Percentiles rank a stretch among this genome's conserved stretches.
These are phyloP conservation scores for Aythya fuligula DNA, from an alignment of 2,797 vertebrate genomes.

Conservation along the genomic window DNA sequence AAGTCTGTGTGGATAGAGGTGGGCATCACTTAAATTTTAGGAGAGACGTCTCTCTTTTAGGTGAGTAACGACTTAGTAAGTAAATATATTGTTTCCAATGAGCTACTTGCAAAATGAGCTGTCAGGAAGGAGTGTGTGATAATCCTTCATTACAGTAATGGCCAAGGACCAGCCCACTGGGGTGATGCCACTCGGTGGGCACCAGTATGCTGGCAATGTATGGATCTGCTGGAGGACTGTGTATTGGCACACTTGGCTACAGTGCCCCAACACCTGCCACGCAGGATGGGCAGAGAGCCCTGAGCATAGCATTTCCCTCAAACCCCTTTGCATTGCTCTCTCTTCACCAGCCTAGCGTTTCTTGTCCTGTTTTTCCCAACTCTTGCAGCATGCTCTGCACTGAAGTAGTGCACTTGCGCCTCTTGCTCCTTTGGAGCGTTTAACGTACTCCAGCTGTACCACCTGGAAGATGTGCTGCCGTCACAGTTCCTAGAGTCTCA, in stretches of 20 bases:
- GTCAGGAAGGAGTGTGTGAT: not conserved
- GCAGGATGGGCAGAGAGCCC: not conserved
- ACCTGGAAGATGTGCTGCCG: accelerated
- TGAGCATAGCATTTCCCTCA: not conserved
- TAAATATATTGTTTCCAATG: not conserved
- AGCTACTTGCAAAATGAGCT: slow-evolving; percentile 24
- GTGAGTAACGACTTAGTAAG: not conserved
- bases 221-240: not conserved
- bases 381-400: accelerated
- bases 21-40: not conserved
- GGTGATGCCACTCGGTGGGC: slow-evolving; percentile 24
- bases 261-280: not conserved
- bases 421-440: not conserved
- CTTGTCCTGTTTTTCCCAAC: not conserved
- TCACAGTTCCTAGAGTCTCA: accelerated
- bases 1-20: not conserved
- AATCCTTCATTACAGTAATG: not conserved
- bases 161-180: slow-evolving; percentile 1
- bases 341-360: not conserved
- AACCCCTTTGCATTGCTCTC: not conserved
- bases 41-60: not conserved
- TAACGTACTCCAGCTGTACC: accelerated
- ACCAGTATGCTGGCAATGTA: not conserved
- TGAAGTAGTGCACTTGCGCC: accelerated
- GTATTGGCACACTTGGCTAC: accelerated